A percentile compares a stretch with the other conserved stretches of the same genome.
Evolutionary conservation across 2,797 vertebrate species (phyloP).

Genomic region (Choloepus didactylus): DNA sequence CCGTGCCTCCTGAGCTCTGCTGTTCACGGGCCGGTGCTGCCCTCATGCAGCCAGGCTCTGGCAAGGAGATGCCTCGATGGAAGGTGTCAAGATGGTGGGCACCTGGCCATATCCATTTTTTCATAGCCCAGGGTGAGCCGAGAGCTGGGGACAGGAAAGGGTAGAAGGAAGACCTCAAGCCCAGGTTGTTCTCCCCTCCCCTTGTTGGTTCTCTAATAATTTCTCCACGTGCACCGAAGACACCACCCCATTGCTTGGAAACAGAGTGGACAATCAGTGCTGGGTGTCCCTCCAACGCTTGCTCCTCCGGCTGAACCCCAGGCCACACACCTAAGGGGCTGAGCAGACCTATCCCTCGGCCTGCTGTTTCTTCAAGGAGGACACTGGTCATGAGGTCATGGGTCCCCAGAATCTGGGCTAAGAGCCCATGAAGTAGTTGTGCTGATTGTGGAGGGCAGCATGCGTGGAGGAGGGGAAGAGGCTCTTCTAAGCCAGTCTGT

Average conservation of each 20-base stretch:
- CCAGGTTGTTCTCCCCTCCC: background rate
- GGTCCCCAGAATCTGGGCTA: background rate
- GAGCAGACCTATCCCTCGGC: background rate
- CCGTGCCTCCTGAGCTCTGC: background rate
- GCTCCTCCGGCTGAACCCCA: background rate
- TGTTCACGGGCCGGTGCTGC: background rate
- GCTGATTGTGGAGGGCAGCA: background rate
- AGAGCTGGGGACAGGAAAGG: background rate
- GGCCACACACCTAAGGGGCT: background rate
- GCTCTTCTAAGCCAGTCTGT: background rate
- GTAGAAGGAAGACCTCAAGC: background rate
- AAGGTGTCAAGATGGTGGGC: background rate
- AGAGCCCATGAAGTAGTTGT: background rate
- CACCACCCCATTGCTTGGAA: background rate
- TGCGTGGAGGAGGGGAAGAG: background rate
- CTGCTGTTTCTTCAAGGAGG: conserved; percentile 8
- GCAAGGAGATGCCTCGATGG: background rate
- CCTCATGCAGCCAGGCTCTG: background rate
- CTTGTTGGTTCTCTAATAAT: background rate
- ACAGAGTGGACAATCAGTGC: background rate
- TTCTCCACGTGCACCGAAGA: background rate
- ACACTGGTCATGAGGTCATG: background rate
- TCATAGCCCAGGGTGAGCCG: background rate
- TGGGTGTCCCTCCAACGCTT: background rate
- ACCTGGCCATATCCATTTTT: background rate